Percentiles rank a stretch among this genome's conserved stretches.
Conservation (phyloP, 2,113 vertebrate genomes). For the Bucco capensis region DNA sequence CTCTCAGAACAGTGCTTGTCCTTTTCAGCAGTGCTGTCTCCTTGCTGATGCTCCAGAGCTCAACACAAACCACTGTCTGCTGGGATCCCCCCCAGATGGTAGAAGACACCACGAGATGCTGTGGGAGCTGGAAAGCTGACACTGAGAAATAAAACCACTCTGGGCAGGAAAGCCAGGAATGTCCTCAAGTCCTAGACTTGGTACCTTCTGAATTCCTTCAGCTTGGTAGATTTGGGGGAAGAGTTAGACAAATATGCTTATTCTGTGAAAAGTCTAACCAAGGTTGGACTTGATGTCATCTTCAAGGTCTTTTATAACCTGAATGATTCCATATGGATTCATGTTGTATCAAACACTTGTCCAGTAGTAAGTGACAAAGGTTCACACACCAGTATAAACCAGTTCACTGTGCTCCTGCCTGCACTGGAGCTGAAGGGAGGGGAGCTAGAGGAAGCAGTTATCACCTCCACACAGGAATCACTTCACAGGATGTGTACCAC, state of each 20-base stretch:
- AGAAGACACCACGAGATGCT: neutral
- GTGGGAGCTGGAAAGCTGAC: neutral
- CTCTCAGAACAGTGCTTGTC: neutral
- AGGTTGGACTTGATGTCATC: too few relatives aligned
- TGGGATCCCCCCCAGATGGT: neutral
- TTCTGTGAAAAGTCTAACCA: neutral
- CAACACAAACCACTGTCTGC: neutral
- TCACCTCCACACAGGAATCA: rapidly evolving
- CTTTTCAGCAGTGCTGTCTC: neutral
- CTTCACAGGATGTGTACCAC: neutral
- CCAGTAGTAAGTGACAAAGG: neutral
- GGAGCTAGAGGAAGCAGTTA: neutral
- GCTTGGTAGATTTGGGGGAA: neutral
- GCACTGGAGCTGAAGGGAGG: neutral
- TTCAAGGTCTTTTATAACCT: too few relatives aligned
- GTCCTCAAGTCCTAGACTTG: neutral
- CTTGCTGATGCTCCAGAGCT: neutral
- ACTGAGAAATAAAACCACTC: neutral
- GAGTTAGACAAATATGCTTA: neutral
- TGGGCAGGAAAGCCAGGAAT: neutral
- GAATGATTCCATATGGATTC: rapidly evolving
- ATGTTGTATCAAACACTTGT: neutral
- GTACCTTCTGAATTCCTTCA: neutral
- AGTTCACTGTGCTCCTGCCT: neutral
- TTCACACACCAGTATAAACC: neutral